Evolutionary conservation across 1,140 invertebrate species (phyloP), one percentile per base, ranked within the genome.

Genomic region (Apis florea): DNA sequence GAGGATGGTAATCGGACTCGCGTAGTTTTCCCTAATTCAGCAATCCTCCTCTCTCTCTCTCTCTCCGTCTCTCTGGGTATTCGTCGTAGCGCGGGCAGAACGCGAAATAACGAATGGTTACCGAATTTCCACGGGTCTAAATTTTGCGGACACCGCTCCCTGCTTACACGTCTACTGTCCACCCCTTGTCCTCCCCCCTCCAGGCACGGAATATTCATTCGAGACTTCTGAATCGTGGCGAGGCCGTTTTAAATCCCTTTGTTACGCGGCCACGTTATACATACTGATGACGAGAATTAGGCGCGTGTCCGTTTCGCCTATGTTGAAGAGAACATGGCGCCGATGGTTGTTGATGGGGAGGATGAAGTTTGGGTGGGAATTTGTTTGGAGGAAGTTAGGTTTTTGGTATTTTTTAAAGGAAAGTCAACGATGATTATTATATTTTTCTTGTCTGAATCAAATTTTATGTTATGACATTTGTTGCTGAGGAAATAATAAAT

Each of bases 1-100:
- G 82, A 89, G 89, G 63, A 83, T 73, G 80, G 77, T 83, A 90
- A 84, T 85, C 85, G 88, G 72, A 81, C 83, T 82, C 79, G 66
- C 59, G 71, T 83, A 88, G 84, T 88, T 89, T 90, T 89, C 89
- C 83, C 89, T 89, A 90, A 90, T 90, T 90, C 84, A 83, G 82
- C 76, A 81, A 82, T 78, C 88, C 82, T 80, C 87, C 82, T 17
- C 61, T 63, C 49, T 47, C 9, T 68, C 74, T 13, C 53, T 40
- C 61, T 31, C 26, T 49, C 58, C 68, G 21, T 24, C 2, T 11
- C 15, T 17, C 49, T 21, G 40, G 10, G 53, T 51, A 40, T 40
- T 40, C 31, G 31, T 40, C 31, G 24, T 63, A 24, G 54, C 26
- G 17, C 66, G 59, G 51, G 15, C 67, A 63, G n/a, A 69, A 59